Base-by-base conservation (phyloP, 2,888 invertebrate genomes). In the Brachynemurus nebulosus region DNA sequence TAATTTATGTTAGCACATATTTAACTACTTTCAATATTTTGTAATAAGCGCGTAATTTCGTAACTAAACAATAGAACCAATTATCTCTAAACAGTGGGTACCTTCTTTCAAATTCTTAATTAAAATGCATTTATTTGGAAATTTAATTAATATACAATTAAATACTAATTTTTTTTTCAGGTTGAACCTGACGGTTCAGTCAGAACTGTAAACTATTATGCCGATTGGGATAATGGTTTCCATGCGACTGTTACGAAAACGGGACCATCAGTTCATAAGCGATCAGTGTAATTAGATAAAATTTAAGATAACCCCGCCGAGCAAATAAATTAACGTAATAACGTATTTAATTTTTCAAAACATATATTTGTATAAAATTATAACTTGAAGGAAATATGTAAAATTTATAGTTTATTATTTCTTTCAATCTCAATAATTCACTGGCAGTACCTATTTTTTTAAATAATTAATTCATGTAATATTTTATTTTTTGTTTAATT, bases 191-290 rank as follows among this genome's bases (percentile, higher is more conserved):
- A 82, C 65, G 82, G 82, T 45, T 78, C 79, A 49, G 77, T 81
- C 45, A 71, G 82, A 51, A 82, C 80, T 2, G 82, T 83, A 46
- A 72, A 78, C 63, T 83, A 83, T 63, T 72, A 77, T 45, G 82
- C 82, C 45, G 82, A 83, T 61, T 82, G 81, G 81, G 76, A 80
- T 62, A 80, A 78, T 53, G 82, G 82, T 56, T 83, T 83, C 69
- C 80, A 81, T 60, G 82, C 82, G 47, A 69, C 74, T 58, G 79
- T 82, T 40, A 74, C 70, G 61, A 80, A 80, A 62, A 57, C 59
- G 2, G 38, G 38, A 37, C 25, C 37, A 18, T 16, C 42, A 33
- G 9, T 42, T 16, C 42, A 42, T 17, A 42, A 42, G 19, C 14
- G 27, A 23, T n/a, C n/a, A n/a, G n/a, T n/a, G n/a, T 40, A 25